Percentiles rank a stretch among this genome's conserved stretches.
Conservation (phyloP, 1,140 invertebrate genomes). For the Lepidostoma basale region DNA sequence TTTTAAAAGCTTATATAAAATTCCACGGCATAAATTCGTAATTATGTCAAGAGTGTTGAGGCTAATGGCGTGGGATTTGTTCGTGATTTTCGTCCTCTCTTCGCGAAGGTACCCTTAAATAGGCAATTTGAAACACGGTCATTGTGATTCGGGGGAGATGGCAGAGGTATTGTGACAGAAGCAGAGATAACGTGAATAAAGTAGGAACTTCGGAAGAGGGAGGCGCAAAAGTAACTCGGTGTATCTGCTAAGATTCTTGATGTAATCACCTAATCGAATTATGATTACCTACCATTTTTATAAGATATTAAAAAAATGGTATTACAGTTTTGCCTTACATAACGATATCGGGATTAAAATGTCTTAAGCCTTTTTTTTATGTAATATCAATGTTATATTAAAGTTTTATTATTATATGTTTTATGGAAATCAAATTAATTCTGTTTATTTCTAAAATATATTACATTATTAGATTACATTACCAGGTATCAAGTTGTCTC, state of each 20-base stretch:
- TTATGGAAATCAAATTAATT: too few species aligned
- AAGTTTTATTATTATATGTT: too few species aligned
- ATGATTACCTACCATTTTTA: too few species aligned
- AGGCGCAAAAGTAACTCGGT: background rate
- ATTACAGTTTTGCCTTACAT: too few species aligned
- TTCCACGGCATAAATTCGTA: slow-evolving; percentile 3
- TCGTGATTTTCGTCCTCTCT: slow-evolving; percentile 8
- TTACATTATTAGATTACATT: too few species aligned
- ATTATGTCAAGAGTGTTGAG: background rate
- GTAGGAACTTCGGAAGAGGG: background rate
- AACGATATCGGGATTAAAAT: too few species aligned
- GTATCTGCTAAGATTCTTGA: background rate
- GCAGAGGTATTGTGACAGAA: background rate
- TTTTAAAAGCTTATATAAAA: too few species aligned
- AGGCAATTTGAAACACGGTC: slow-evolving; percentile 22
- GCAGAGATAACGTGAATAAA: background rate
- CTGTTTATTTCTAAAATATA: too few species aligned
- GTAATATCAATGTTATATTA: too few species aligned
- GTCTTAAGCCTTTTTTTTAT: too few species aligned
- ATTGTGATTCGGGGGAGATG: slow-evolving; percentile 4
- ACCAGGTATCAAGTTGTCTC: too few species aligned
- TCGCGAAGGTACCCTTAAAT: background rate
- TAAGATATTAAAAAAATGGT: too few species aligned
- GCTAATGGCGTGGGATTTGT: slow-evolving; percentile 3
- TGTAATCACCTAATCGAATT: background rate